phyloP scores from a whole-genome alignment of 2,797 vertebrate genomes.

The Cirrhinus mrigala region DNA sequence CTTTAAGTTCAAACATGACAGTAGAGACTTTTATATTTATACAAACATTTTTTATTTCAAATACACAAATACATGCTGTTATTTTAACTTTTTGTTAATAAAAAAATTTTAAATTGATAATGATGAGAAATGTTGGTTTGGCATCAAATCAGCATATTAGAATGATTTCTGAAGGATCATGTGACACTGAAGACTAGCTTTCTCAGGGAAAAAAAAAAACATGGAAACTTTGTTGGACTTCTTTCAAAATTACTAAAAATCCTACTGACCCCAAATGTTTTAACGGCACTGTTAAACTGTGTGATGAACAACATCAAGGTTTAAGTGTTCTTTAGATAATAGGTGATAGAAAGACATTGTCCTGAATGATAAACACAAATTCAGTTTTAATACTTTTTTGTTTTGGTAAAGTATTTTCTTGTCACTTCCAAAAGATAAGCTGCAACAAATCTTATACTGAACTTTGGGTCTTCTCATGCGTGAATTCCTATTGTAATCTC shows the following conservation, averaged over 20 bases:
- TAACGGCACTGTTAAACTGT: no score
- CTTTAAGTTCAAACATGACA: background rate
- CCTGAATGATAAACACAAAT: conserved; percentile 16
- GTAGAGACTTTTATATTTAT: background rate
- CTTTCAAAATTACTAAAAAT: no score
- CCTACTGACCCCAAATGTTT: no score
- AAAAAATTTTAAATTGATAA: background rate
- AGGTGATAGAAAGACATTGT: conserved; percentile 8
- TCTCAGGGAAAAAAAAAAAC: no score
- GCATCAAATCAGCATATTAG: background rate
- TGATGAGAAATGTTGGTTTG: background rate
- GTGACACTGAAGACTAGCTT: background rate
- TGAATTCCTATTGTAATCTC: conserved; percentile 43
- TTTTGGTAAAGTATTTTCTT: conserved; percentile 20
- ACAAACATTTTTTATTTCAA: background rate
- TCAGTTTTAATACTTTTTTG: background rate
- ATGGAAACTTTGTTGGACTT: no score
- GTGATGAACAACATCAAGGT: background rate
- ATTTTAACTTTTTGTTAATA: background rate
- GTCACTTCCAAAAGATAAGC: conserved; percentile 41
- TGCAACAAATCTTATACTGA: background rate
- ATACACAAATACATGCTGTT: background rate
- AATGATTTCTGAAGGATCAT: background rate
- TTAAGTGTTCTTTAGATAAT: conserved; percentile 7
- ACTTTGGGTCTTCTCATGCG: conserved; percentile 8